These are phyloP conservation scores for Hyposmocoma kahamanoa DNA, from an alignment of 1,140 invertebrate species.

Conservation along the genomic window DNA sequence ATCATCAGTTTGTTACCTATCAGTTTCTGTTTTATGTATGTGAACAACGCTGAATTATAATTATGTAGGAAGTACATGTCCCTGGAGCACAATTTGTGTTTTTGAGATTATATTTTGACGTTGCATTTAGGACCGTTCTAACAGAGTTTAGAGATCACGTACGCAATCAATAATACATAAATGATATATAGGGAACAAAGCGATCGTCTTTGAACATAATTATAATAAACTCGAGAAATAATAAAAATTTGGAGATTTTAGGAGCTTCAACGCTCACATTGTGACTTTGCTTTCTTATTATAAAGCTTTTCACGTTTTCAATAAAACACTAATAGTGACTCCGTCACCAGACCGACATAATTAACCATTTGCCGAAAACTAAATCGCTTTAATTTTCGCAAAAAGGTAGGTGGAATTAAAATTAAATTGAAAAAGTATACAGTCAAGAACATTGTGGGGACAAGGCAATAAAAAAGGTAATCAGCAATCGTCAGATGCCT, in stretches of 20 bases:
- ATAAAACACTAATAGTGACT: background rate
- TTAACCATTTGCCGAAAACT: background rate
- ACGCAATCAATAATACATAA: no score
- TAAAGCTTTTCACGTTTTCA: background rate
- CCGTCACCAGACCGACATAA: background rate
- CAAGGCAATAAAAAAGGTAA: conserved; percentile 11
- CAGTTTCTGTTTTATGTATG: background rate
- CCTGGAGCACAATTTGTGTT: no score
- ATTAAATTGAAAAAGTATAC: background rate
- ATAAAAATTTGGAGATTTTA: no score
- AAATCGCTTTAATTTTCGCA: background rate
- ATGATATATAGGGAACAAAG: no score
- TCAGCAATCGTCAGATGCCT: conserved; percentile 6
- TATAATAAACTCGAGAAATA: no score
- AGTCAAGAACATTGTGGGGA: background rate
- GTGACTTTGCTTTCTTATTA: background rate
- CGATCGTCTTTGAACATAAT: no score
- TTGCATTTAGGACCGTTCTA: no score
- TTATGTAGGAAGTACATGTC: no score
- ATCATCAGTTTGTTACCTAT: background rate
- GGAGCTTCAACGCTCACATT: no score
- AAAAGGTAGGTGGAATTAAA: no score
- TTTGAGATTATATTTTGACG: no score
- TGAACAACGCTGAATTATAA: background rate
- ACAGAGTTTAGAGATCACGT: no score